Percentiles rank a stretch among this genome's conserved stretches.
Evolutionary conservation across 2,113 vertebrate species (phyloP).

Genomic region (Phyllostomus discolor): DNA sequence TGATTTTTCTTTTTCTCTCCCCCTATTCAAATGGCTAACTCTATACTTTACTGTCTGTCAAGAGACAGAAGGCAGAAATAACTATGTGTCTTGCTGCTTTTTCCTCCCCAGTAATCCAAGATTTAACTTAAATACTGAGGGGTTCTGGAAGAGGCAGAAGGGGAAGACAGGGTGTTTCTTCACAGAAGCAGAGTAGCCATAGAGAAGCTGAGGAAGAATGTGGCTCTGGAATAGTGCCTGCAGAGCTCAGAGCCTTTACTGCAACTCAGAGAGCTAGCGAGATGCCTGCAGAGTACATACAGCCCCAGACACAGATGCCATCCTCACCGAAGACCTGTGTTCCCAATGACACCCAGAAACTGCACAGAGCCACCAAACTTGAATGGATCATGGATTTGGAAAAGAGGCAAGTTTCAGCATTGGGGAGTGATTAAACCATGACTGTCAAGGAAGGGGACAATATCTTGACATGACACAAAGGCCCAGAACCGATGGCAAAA

Average conservation of each 20-base stretch:
- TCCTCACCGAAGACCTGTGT: not conserved
- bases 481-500: not conserved
- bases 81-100: not conserved
- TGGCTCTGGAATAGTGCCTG: fast-evolving
- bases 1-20: not conserved
- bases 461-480: not conserved
- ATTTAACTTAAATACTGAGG: not conserved
- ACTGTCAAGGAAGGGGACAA: fast-evolving
- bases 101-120: not conserved
- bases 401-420: not conserved
- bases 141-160: not conserved
- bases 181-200: not conserved
- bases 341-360: not conserved
- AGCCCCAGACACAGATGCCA: fast-evolving
- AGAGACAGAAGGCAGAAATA: not conserved
- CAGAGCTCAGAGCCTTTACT: not conserved
- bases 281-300: fast-evolving
- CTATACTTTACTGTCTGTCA: not conserved
- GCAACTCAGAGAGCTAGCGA: not conserved
- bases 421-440: not conserved
- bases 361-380: fast-evolving
- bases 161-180: not conserved
- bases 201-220: not conserved
- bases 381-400: fast-evolving
- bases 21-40: not conserved